Evolutionary conservation across 2,113 vertebrate genomes (phyloP), one percentile per base, ranked within the genome.

Genomic region (Herpailurus yagouaroundi): DNA sequence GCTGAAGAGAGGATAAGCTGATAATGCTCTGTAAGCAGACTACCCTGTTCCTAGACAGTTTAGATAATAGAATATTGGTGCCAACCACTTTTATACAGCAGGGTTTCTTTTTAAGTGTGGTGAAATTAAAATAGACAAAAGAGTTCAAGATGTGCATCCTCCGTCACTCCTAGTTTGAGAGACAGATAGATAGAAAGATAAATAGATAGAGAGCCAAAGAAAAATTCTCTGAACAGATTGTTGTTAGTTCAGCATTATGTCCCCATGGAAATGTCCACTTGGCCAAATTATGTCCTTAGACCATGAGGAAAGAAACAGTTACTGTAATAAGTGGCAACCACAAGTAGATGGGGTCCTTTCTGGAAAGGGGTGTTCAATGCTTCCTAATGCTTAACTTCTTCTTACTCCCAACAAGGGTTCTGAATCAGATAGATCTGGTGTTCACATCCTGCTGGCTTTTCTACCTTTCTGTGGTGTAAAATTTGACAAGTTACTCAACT

Each of bases 81-180:
- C 79, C 83, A 96, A 41, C 33, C 33, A 9, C 19, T 38, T 27
- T 29, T 63, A 33, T 25, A 23, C 60, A 18, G 3, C 12, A 81
- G 55, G 19, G 64, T 25, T 94, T 79, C 60, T 82, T 71, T 73
- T 50, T 36, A 77, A 74, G 36, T 38, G 23, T 57, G 41, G 27
- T 52, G n/a, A 86, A 71, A 96, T 86, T 86, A 55, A 89, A 89
- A 36, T 50, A 91, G 71, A 89, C 38, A 92, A 83, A 93, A 74
- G 66, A 87, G 7, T 74, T 76, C 19, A 23, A 73, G 29, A 83
- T 79, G 7, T 4, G 41, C 10, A 41, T 5, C 12, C 7, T 84
- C 5, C 5, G 10, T 92, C 48, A 71, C 12, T 25, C 18, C 14
- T 18, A 79, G 36, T 27, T 33, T 18, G 2, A 71, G 2, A 33